Evolutionary conservation across 2,113 vertebrate species (phyloP).

Genomic region (Serilophus lunatus): DNA sequence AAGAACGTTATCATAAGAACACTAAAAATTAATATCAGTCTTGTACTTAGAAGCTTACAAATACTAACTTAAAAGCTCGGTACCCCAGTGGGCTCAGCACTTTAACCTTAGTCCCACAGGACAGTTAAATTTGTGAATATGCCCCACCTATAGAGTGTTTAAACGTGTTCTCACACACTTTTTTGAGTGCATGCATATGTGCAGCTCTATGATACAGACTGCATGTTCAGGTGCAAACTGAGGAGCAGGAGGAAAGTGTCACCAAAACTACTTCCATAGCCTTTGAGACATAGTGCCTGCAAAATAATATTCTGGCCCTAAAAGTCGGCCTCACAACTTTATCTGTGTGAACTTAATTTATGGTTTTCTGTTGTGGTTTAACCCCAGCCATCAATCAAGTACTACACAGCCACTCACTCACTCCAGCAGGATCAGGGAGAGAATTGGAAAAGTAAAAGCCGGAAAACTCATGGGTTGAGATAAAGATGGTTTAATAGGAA

Average conservation of each 20-base stretch:
- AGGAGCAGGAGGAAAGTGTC: background rate
- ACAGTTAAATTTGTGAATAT: background rate
- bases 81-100: background rate
- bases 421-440: background rate
- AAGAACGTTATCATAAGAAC: slow-evolving; percentile 51
- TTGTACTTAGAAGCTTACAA: slow-evolving; percentile 36
- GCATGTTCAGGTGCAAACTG: background rate
- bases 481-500: background rate
- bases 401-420: background rate
- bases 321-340: background rate
- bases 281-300: background rate
- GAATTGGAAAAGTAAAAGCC: background rate
- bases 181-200: background rate
- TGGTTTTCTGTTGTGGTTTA: background rate
- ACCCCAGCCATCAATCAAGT: background rate
- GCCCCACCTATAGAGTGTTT: background rate
- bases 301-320: background rate
- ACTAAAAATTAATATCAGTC: background rate
- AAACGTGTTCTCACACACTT: background rate
- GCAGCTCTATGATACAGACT: background rate
- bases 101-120: background rate
- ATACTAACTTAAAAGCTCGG: background rate
- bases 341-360: background rate
- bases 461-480: background rate
- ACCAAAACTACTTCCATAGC: background rate